These are phyloP conservation scores for Serripes groenlandicus DNA, from an alignment of 2,888 invertebrate species.

Conservation along the genomic window DNA sequence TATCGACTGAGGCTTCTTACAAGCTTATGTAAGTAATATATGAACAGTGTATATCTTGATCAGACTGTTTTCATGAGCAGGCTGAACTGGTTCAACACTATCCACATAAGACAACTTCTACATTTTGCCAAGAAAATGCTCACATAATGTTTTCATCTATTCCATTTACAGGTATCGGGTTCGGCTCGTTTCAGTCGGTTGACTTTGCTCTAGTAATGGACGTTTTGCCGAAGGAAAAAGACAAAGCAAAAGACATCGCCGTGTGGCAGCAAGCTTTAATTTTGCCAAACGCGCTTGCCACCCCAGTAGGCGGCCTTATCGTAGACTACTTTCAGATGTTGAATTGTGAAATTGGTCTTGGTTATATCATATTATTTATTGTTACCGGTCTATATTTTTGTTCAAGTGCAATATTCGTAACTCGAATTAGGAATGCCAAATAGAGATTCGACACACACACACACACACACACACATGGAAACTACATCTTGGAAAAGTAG, in stretches of 20 bases:
- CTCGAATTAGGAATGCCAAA: constrained; percentile 78
- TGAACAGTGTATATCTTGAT: too few species aligned
- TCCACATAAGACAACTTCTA: too few species aligned
- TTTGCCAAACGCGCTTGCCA: constrained; percentile 85
- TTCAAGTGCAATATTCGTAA: constrained; percentile 82
- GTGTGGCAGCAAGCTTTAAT: constrained; percentile 86
- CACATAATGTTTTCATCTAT: too few species aligned
- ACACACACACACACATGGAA: too few species aligned
- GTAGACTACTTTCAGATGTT: constrained; percentile 84
- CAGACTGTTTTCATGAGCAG: too few species aligned
- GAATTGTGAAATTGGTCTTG: constrained; percentile 83
- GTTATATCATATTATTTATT: constrained; percentile 84
- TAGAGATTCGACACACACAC: background rate
- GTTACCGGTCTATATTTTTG: constrained; percentile 84
- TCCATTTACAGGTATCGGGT: constrained; percentile 82
- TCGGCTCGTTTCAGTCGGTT: constrained; percentile 84
- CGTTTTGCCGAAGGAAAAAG: constrained; percentile 82
- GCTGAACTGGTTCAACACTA: too few species aligned
- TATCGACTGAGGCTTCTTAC: too few species aligned
- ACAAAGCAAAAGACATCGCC: constrained; percentile 85
- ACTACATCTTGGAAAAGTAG: too few species aligned
- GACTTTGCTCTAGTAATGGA: constrained; percentile 86
- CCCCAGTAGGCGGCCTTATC: constrained; percentile 84
- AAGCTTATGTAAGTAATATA: too few species aligned
- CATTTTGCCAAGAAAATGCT: too few species aligned